Conservation (phyloP, 1,140 invertebrate genomes). For the Asbolus verrucosus region DNA sequence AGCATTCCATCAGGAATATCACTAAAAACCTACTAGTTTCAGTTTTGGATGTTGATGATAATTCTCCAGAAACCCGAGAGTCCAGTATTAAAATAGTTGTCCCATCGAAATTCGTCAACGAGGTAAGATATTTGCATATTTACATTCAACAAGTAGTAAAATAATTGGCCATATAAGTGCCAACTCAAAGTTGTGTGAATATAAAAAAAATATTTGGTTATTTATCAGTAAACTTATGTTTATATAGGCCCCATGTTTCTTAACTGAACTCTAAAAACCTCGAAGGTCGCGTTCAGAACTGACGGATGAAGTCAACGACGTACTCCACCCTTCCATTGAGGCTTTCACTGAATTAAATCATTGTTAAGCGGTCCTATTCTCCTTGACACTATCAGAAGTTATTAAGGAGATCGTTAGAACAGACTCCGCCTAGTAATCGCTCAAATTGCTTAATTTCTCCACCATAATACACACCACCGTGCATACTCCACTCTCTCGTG, state of each 20-base stretch:
- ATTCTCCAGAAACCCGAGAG: constrained; percentile 45
- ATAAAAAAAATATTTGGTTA: too few species aligned
- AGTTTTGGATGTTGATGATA: constrained; percentile 50
- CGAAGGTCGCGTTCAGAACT: neutral
- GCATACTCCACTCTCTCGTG: too few species aligned
- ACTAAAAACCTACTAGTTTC: constrained; percentile 28
- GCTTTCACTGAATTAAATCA: constrained; percentile 10
- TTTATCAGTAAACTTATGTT: too few species aligned
- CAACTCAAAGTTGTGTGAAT: too few species aligned
- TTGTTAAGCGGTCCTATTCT: constrained; percentile 5
- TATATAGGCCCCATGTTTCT: too few species aligned
- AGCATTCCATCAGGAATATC: constrained; percentile 37
- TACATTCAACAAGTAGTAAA: too few species aligned
- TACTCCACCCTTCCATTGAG: constrained; percentile 3
- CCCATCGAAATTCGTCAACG: constrained; percentile 25
- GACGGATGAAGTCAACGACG: constrained; percentile 7
- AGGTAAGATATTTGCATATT: too few species aligned
- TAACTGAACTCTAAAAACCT: too few species aligned
- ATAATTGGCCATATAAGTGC: too few species aligned
- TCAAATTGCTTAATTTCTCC: neutral
- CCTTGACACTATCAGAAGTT: neutral
- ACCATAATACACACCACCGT: too few species aligned
- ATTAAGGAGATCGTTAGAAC: neutral
- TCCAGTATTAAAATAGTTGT: constrained; percentile 40
- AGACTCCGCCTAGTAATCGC: neutral